Evolutionary conservation across 2,888 invertebrate genomes (phyloP).

Genomic region (Pammene fasciana): DNA sequence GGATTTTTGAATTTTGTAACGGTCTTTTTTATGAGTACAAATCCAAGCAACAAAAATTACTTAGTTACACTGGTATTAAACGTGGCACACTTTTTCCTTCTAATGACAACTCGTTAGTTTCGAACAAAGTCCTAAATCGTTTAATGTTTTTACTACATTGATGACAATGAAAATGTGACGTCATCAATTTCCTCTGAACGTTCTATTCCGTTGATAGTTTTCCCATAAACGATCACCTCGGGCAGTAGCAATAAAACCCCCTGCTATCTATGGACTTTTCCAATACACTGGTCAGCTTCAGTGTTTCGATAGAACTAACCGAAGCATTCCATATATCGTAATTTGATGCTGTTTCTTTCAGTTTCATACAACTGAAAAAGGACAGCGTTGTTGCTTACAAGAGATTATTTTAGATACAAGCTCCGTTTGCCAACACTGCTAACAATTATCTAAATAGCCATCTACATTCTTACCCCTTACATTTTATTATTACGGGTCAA

Average conservation of each 20-base stretch:
- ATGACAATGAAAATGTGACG: slow-evolving; percentile 59
- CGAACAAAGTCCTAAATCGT: slow-evolving; percentile 22
- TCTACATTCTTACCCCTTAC: slow-evolving; percentile 84
- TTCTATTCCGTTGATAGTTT: slow-evolving; percentile 73
- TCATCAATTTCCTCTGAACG: slow-evolving; percentile 68
- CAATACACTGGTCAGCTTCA: slow-evolving; percentile 71
- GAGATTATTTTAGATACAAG: slow-evolving; percentile 5
- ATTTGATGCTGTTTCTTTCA: slow-evolving; percentile 34
- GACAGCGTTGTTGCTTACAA: slow-evolving; percentile 21
- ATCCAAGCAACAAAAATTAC: too few relatives aligned
- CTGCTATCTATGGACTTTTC: slow-evolving; percentile 74
- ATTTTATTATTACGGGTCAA: slow-evolving; percentile 84
- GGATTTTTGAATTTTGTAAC: too few relatives aligned
- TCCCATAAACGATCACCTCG: slow-evolving; percentile 79
- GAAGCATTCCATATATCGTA: slow-evolving; percentile 6
- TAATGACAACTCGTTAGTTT: too few relatives aligned
- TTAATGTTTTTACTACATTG: slow-evolving; percentile 35
- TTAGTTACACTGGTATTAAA: too few relatives aligned
- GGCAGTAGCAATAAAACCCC: slow-evolving; percentile 73
- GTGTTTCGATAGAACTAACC: slow-evolving; percentile 6
- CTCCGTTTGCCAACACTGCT: slow-evolving; percentile 70
- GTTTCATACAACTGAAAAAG: slow-evolving; percentile 18
- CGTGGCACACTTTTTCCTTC: too few relatives aligned
- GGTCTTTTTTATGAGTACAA: too few relatives aligned
- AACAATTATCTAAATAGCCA: slow-evolving; percentile 85